Percentiles rank a stretch among this genome's conserved stretches.
Conservation (phyloP, 2,797 vertebrate species). For the Triplophysa bombifrons region DNA sequence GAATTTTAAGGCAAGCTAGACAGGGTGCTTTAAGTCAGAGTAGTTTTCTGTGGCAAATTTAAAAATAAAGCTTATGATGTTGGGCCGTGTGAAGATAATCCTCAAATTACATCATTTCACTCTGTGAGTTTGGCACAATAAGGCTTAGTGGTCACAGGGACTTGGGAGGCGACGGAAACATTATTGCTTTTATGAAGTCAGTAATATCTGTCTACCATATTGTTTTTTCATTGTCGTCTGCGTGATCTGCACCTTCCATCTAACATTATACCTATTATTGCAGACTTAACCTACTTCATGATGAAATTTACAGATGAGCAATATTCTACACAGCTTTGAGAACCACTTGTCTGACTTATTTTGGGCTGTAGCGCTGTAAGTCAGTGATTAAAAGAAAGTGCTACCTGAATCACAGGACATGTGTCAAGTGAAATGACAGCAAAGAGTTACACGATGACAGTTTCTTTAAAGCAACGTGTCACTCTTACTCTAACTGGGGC, state of each 20-base stretch:
- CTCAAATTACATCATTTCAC: slow-evolving; percentile 26
- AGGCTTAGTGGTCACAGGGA: not conserved
- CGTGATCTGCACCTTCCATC: not conserved
- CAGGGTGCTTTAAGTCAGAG: not conserved
- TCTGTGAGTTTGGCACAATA: slow-evolving; percentile 12
- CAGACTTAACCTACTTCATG: not conserved
- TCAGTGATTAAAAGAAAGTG: not conserved
- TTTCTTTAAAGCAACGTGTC: slow-evolving; percentile 35
- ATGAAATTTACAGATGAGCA: not conserved
- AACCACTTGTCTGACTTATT: not conserved
- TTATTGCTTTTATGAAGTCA: not conserved
- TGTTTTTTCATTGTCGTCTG: not conserved
- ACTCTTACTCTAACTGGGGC: slow-evolving; percentile 41
- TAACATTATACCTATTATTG: not conserved
- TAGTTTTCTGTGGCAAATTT: slow-evolving; percentile 21
- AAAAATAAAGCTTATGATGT: slow-evolving; percentile 8
- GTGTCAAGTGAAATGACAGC: slow-evolving; percentile 40
- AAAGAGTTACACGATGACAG: slow-evolving; percentile 31
- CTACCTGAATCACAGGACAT: slow-evolving; percentile 28
- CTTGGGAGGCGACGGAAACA: not conserved
- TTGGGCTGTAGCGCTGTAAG: not conserved
- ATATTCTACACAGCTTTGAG: not conserved
- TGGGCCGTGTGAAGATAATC: slow-evolving; percentile 4
- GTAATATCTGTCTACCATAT: not conserved
- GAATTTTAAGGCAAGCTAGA: slow-evolving; percentile 1